Percentiles rank a stretch among this genome's conserved stretches.
Conservation (phyloP, 1,140 invertebrate species). For the Papilio helenus region DNA sequence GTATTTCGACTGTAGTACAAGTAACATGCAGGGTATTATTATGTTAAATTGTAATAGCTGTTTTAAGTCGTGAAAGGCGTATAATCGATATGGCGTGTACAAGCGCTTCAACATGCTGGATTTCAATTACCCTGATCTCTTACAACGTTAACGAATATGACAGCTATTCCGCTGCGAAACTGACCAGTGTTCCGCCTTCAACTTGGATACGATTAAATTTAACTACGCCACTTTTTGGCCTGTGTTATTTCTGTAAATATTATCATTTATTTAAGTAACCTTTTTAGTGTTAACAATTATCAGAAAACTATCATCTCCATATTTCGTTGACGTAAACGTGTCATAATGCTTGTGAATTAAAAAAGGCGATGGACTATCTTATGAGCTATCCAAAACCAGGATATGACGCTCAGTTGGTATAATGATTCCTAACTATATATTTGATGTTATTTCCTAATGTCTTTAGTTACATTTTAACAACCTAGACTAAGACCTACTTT, state of each 20-base stretch:
- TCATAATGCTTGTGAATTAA: not conserved
- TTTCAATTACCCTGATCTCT: conserved; percentile 37
- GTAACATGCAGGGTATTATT: conserved; percentile 7
- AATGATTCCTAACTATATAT: no score
- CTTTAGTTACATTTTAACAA: no score
- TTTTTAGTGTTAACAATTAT: no score
- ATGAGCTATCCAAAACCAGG: not conserved
- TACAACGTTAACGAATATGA: conserved; percentile 23
- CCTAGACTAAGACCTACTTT: no score
- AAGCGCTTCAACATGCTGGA: conserved; percentile 20
- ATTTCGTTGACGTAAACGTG: not conserved
- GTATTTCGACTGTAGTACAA: not conserved
- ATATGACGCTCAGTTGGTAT: no score
- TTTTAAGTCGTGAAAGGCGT: conserved; percentile 28
- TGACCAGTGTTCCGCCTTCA: conserved; percentile 2
- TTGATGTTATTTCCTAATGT: no score
- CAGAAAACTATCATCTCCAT: no score
- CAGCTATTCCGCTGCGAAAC: conserved; percentile 14
- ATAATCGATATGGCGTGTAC: conserved; percentile 30
- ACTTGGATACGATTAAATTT: conserved; percentile 20
- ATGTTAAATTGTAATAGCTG: conserved; percentile 23
- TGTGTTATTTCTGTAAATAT: not conserved
- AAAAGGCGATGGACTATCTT: not conserved
- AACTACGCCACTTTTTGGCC: not conserved
- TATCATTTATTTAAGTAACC: no score